These are phyloP conservation scores for Sebastes alutus DNA, from an alignment of 2,797 vertebrate species.

Conservation along the genomic window DNA sequence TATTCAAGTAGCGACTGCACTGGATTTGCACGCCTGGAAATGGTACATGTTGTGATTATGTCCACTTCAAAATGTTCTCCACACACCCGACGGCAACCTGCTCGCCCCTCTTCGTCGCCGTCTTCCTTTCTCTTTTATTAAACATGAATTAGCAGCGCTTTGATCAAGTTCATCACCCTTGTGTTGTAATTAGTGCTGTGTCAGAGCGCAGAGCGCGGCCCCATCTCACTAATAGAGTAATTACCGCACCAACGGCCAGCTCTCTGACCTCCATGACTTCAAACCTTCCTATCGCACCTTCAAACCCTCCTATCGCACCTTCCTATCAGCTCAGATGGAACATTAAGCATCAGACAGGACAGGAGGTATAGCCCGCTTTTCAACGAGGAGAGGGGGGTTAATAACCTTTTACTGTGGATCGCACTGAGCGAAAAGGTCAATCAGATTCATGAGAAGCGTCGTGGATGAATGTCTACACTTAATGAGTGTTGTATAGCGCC, in stretches of 20 bases:
- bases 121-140: conserved; percentile 13
- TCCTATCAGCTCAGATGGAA: conserved; percentile 47
- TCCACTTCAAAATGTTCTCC: conserved; percentile 5
- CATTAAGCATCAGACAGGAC: conserved; percentile 61
- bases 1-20: conserved; percentile 8
- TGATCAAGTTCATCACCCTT: conserved; percentile 65
- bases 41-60: conserved; percentile 14
- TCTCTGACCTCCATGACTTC: conserved; percentile 43
- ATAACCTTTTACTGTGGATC: conserved; percentile 69
- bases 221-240: conserved; percentile 61
- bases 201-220: conserved; percentile 33
- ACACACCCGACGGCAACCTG: background rate
- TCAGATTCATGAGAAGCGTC: conserved; percentile 77
- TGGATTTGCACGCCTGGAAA: conserved; percentile 30
- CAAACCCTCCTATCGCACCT: conserved; percentile 27
- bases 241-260: conserved; percentile 34
- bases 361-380: conserved; percentile 49
- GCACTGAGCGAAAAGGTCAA: conserved; percentile 74
- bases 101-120: background rate
- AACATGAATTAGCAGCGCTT: conserved; percentile 48
- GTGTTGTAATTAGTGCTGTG: conserved; percentile 64
- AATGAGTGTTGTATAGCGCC: conserved; percentile 52
- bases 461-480: conserved; percentile 65
- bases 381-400: conserved; percentile 47
- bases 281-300: conserved; percentile 32